phyloP scores from a whole-genome alignment of 2,888 invertebrate genomes.

The Pheosia tremula region DNA sequence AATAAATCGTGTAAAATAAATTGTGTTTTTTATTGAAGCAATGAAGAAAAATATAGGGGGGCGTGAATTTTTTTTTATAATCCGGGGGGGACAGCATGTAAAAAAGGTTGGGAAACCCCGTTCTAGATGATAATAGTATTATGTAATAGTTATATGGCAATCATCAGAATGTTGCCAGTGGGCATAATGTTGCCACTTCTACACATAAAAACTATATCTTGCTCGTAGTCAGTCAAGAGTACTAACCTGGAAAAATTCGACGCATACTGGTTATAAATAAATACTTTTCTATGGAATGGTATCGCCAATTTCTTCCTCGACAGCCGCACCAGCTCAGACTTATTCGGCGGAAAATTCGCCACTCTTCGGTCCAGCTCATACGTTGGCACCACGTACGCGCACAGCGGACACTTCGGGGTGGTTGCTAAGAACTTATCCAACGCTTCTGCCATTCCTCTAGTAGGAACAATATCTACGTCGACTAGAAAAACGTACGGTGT shows the following conservation, averaged over 20 bases:
- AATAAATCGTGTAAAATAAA: no score
- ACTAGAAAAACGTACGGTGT: constrained; percentile 92
- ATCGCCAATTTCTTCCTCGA: constrained; percentile 92
- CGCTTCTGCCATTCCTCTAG: constrained; percentile 87
- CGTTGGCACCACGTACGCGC: constrained; percentile 96
- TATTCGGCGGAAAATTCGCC: constrained; percentile 90
- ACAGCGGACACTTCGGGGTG: constrained; percentile 85
- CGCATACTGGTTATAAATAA: constrained; percentile 96
- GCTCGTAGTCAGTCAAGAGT: no score
- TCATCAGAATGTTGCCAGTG: no score
- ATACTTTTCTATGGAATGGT: constrained; percentile 96
- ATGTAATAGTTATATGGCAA: no score
- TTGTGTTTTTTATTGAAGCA: no score
- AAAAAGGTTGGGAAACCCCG: no score
- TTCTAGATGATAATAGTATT: no score
- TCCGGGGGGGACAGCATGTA: no score
- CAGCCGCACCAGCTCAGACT: constrained; percentile 90
- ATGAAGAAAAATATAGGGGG: no score
- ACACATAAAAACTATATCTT: no score
- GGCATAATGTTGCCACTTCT: no score
- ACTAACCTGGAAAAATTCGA: constrained; percentile 94
- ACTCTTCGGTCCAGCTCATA: constrained; percentile 93
- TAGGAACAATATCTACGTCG: constrained; percentile 95
- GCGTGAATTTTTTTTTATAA: no score
- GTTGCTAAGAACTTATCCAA: constrained; percentile 88